Conservation (phyloP, 2,797 vertebrate species). For the Dromococcyx pavoninus region DNA sequence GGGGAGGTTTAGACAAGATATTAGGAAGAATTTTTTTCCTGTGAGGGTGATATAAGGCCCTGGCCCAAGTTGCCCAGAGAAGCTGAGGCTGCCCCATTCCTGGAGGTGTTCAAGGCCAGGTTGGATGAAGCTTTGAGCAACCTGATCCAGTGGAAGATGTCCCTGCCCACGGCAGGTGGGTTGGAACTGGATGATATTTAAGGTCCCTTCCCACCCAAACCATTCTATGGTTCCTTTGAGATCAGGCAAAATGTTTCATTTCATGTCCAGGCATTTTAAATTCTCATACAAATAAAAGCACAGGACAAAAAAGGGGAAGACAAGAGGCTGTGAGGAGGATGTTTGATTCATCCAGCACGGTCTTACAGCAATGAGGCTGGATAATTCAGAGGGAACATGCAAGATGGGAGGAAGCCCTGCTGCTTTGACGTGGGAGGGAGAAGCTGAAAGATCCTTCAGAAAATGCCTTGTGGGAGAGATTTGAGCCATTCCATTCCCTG, state of each 20-base stretch:
- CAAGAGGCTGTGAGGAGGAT: not conserved
- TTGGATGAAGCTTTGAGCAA: too few relatives aligned
- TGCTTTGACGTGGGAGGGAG: not conserved
- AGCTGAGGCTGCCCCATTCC: too few relatives aligned
- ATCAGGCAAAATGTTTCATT: not conserved
- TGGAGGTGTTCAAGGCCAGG: too few relatives aligned
- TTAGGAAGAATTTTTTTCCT: too few relatives aligned
- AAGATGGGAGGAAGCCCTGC: not conserved
- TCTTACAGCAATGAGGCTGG: not conserved
- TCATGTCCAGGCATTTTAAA: not conserved
- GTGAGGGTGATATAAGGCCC: too few relatives aligned
- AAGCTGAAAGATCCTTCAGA: not conserved
- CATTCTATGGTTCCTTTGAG: not conserved
- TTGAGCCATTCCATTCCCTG: not conserved
- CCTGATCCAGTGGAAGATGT: too few relatives aligned
- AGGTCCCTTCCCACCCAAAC: too few relatives aligned
- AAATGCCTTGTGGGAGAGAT: not conserved
- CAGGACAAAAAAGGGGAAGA: not conserved
- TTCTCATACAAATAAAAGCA: not conserved
- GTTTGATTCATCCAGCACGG: not conserved
- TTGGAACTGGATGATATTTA: too few relatives aligned
- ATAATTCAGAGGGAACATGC: not conserved
- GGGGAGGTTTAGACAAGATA: too few relatives aligned
- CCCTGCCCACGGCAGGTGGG: too few relatives aligned
- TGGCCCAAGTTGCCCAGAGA: not conserved